A percentile compares a stretch with the other conserved stretches of the same genome.
Evolutionary conservation across 2,888 invertebrate genomes (phyloP).

Genomic region (Hartigia nigra): DNA sequence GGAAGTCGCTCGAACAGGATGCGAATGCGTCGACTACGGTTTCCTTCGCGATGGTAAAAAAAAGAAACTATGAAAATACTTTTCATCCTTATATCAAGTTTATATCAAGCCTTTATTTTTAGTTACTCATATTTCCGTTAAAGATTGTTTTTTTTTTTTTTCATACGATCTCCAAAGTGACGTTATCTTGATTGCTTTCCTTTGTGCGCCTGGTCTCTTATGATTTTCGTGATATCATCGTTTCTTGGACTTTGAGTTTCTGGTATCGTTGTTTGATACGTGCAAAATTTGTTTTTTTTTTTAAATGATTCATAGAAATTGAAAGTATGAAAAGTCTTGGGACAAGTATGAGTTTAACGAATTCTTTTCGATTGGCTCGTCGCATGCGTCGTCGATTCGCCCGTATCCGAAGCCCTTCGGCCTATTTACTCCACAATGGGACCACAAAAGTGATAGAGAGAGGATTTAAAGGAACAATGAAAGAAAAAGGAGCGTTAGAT

Average conservation of each 20-base stretch:
- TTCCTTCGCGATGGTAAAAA: background rate
- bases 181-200: background rate
- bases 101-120: background rate
- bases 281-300: background rate
- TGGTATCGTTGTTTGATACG: background rate
- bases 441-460: constrained; percentile 59
- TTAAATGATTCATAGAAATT: background rate
- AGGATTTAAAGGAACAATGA: background rate
- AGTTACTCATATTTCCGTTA: background rate
- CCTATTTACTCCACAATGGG: constrained; percentile 52
- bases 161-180: background rate
- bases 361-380: background rate
- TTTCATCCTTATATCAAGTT: background rate
- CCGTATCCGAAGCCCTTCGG: constrained; percentile 49
- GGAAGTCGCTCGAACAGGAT: constrained; percentile 46
- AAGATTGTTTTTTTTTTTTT: background rate
- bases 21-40: background rate
- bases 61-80: background rate
- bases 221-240: background rate
- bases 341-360: background rate
- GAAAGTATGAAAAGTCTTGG: background rate
- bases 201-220: background rate
- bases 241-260: background rate
- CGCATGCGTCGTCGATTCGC: background rate
- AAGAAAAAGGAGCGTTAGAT: constrained; percentile 23